Conservation (phyloP, 2,888 invertebrate species). For the Mechanitis mazaeus region DNA sequence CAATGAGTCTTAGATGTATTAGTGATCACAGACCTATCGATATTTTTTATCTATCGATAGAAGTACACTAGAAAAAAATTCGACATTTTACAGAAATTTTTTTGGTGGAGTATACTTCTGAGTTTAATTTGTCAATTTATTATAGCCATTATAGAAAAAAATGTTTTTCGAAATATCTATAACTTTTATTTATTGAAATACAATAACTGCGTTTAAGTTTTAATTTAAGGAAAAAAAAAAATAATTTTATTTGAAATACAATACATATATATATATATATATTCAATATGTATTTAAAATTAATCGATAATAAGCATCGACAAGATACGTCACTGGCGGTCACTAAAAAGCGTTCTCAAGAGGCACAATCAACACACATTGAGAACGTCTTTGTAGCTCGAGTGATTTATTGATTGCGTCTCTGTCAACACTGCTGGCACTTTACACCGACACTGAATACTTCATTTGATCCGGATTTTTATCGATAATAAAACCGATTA, state of each 20-base stretch:
- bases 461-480: constrained; percentile 76
- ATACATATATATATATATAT: background rate
- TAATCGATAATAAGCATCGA: constrained; percentile 38
- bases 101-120: no score
- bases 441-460: constrained; percentile 68
- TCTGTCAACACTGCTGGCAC: constrained; percentile 73
- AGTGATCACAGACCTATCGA: constrained; percentile 31
- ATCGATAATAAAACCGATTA: constrained; percentile 69
- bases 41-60: constrained; percentile 9
- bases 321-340: constrained; percentile 45
- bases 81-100: no score
- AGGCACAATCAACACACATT: constrained; percentile 76
- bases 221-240: no score
- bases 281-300: background rate
- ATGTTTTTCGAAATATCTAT: background rate
- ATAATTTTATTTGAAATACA: no score
- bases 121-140: no score
- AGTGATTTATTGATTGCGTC: constrained; percentile 77
- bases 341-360: constrained; percentile 69
- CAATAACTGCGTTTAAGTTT: no score
- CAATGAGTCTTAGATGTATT: constrained; percentile 53
- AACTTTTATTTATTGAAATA: background rate
- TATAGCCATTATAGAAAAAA: no score
- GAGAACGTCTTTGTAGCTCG: constrained; percentile 68
- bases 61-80: no score